Base-by-base conservation (phyloP, 2,797 vertebrate genomes). In the Anisognathus igniventris region DNA sequence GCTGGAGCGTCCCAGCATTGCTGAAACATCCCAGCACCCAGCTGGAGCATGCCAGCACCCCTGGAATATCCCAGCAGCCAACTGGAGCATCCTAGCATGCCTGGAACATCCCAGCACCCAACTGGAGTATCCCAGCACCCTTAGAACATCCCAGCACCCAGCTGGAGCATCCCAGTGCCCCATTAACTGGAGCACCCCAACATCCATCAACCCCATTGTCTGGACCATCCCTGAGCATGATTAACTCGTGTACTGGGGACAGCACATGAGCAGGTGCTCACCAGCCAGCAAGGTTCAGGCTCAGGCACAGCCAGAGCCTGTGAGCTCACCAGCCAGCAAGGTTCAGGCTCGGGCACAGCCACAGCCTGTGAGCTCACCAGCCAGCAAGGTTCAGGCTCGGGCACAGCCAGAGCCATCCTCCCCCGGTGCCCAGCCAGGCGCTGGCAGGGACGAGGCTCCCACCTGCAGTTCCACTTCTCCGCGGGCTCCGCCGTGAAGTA, bases 381-480 rank as follows among this genome's bases (percentile, higher is more conserved):
- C 0, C 22, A 47, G 23, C 24, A 5, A 2, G 23, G 14, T 14
- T 23, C 3, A 1, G 23, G 9, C 21, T 35, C 37, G 6, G 51
- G 44, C 14, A 15, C 47, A 48, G 3, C 14, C 47, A 48, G 25
- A 16, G 25, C 81, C 77, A 24, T 27, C 67, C 81, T 35, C 2
- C 3, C 7, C 18, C 51, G 12, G 65, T 24, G 72, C 57, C 77
- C 53, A 23, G 5, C 27, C 51, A 4, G 62, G 22, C 5, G 1
- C 16, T 0, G 0, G 7, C 1, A 1, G 61, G 68, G 42, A 50
- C 3, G 1, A 1, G 28, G 76, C 20, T 57, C 97, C 88, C 87
- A 98, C 97, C 97, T 97, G 96, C 74, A 92, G 68, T 72, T 95
- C 91, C 96, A 95, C 92, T 98, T 97, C 90, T 98, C 97, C 8